phyloP scores from a whole-genome alignment of 2,113 vertebrate species.

The Cichladusa arquata region DNA sequence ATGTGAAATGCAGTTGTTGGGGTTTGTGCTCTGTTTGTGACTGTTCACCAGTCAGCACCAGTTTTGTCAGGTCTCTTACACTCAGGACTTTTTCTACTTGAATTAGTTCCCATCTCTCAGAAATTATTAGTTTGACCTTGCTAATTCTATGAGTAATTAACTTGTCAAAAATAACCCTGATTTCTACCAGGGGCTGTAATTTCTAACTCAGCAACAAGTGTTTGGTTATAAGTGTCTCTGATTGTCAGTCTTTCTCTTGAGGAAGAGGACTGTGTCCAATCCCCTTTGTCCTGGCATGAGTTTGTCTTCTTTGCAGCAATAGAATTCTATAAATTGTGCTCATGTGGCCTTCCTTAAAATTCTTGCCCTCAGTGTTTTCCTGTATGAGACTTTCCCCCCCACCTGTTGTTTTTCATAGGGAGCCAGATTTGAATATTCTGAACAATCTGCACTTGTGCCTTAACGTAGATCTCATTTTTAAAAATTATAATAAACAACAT shows the following conservation, averaged over 20 bases:
- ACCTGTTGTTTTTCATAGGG: neutral
- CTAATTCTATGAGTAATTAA: neutral
- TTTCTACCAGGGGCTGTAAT: neutral
- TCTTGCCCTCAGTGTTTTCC: neutral
- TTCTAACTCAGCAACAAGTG: neutral
- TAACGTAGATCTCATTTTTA: neutral
- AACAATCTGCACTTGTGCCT: neutral
- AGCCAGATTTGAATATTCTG: neutral
- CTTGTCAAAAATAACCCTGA: neutral
- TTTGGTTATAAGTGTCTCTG: neutral
- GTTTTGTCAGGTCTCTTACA: neutral
- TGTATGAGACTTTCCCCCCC: neutral
- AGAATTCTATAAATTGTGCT: neutral
- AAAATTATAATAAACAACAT: neutral
- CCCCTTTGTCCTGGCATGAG: neutral
- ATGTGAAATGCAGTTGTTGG: neutral
- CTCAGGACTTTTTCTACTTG: constrained; percentile 4
- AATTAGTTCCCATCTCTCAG: neutral
- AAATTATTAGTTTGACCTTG: neutral
- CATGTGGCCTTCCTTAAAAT: neutral
- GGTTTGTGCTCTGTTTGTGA: neutral
- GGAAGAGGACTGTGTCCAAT: neutral
- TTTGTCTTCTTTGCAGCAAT: neutral
- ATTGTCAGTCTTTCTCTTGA: neutral
- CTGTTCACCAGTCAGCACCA: neutral